Evolutionary conservation across 2,113 vertebrate species (phyloP).

Genomic region (Casuarius casuarius): DNA sequence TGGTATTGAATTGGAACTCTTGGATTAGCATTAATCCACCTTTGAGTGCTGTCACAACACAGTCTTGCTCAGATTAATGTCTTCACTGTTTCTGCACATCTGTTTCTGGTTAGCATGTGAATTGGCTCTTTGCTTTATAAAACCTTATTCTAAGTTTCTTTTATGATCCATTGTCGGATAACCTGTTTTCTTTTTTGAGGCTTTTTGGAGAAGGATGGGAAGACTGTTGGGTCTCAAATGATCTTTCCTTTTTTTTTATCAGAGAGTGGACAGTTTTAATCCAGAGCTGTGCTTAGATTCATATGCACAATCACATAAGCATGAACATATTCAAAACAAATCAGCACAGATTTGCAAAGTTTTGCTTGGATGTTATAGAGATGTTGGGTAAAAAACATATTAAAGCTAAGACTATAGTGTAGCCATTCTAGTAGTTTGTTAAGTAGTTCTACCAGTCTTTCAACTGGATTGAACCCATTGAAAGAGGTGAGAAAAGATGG

Average conservation of each 20-base stretch:
- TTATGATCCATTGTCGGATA: background rate
- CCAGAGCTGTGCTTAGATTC: background rate
- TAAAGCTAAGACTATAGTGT: background rate
- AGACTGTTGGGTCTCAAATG: background rate
- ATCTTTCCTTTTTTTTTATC: background rate
- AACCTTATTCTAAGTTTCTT: background rate
- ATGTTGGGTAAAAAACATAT: background rate
- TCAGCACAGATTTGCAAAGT: background rate
- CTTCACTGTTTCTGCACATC: background rate
- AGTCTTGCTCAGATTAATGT: background rate
- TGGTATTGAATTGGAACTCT: background rate
- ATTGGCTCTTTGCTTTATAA: background rate
- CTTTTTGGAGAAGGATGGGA: background rate
- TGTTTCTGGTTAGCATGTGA: background rate
- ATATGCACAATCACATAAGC: background rate
- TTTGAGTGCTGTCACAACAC: background rate
- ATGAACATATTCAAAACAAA: background rate
- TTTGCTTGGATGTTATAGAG: background rate
- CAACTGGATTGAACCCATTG: background rate
- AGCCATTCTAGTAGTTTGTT: background rate
- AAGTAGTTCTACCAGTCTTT: background rate
- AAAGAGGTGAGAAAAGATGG: background rate
- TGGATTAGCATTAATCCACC: background rate
- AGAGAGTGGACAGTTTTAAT: background rate
- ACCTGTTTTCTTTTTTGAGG: background rate